These are phyloP conservation scores for Acronicta alni DNA, from an alignment of 2,888 invertebrate genomes.

Conservation along the genomic window DNA sequence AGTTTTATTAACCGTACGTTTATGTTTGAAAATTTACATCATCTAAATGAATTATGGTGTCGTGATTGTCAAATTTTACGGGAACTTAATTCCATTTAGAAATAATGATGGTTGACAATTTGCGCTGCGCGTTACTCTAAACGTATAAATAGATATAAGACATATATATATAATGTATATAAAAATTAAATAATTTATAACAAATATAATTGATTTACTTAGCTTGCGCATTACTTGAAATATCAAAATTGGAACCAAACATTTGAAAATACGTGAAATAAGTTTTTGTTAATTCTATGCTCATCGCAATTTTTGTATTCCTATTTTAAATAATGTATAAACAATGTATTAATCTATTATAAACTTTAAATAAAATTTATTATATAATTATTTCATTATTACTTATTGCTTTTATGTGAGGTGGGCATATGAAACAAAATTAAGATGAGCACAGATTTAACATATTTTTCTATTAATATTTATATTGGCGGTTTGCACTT, in stretches of 20 bases:
- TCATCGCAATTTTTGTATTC: conserved; percentile 75
- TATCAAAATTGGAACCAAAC: conserved; percentile 69
- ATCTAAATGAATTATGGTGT: conserved; percentile 75
- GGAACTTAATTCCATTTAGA: conserved; percentile 89
- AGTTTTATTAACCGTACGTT: conserved; percentile 72
- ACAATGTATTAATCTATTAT: conserved; percentile 49
- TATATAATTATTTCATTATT: conserved; percentile 64
- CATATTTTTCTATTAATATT: conserved; percentile 60
- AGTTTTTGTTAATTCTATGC: conserved; percentile 78
- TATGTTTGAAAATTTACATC: conserved; percentile 74
- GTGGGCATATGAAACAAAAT: conserved; percentile 66
- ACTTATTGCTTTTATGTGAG: conserved; percentile 61
- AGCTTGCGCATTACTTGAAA: conserved; percentile 57
- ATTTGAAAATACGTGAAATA: conserved; percentile 89
- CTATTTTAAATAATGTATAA: conserved; percentile 55
- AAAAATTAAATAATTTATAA: conserved; percentile 59
- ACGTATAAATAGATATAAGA: conserved; percentile 57
- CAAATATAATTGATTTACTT: conserved; percentile 61
- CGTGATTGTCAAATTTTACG: conserved; percentile 72
- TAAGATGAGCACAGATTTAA: conserved; percentile 82
- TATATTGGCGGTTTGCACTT: conserved; percentile 68
- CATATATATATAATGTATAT: conserved; percentile 34
- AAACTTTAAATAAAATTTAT: conserved; percentile 53
- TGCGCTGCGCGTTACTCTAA: conserved; percentile 63
- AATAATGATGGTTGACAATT: conserved; percentile 67